phyloP scores from a whole-genome alignment of 2,797 vertebrate species.

The Catostomus latipinnis region DNA sequence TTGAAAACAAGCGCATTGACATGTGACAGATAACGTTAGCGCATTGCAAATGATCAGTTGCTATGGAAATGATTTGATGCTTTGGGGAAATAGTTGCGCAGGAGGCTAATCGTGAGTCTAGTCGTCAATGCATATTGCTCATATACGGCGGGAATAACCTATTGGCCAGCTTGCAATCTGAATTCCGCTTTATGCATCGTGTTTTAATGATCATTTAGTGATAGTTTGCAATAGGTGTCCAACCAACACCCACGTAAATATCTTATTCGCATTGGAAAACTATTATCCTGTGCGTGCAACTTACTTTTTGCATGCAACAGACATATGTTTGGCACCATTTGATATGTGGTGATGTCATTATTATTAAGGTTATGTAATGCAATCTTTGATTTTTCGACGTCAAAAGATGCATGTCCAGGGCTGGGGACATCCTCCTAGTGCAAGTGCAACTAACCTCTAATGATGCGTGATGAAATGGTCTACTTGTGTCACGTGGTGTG shows the following conservation, averaged over 20 bases:
- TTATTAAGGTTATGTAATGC: constrained; percentile 11
- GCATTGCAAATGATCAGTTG: not conserved
- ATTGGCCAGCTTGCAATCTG: not conserved
- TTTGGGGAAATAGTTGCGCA: constrained; percentile 8
- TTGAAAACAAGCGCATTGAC: constrained; percentile 20
- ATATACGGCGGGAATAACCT: not conserved
- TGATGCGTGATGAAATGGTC: constrained; percentile 57
- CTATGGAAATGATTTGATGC: not conserved
- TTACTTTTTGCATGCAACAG: constrained; percentile 16
- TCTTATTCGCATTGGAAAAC: not conserved
- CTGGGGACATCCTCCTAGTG: constrained; percentile 45
- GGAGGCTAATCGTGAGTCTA: not conserved
- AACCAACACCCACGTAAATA: not conserved
- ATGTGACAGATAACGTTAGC: constrained; percentile 9
- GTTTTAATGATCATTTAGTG: not conserved
- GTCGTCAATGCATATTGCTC: not conserved
- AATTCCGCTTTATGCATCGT: not conserved
- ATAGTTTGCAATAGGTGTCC: not conserved
- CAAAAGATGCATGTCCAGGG: constrained; percentile 7
- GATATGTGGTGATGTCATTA: constrained; percentile 14
- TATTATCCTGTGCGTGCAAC: constrained; percentile 1
- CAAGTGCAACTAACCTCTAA: constrained; percentile 56
- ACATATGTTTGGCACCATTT: not conserved
- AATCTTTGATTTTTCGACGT: constrained; percentile 8
- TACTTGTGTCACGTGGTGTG: constrained; percentile 53